phyloP scores from a whole-genome alignment of 2,888 invertebrate genomes.

The Pocota personata region DNA sequence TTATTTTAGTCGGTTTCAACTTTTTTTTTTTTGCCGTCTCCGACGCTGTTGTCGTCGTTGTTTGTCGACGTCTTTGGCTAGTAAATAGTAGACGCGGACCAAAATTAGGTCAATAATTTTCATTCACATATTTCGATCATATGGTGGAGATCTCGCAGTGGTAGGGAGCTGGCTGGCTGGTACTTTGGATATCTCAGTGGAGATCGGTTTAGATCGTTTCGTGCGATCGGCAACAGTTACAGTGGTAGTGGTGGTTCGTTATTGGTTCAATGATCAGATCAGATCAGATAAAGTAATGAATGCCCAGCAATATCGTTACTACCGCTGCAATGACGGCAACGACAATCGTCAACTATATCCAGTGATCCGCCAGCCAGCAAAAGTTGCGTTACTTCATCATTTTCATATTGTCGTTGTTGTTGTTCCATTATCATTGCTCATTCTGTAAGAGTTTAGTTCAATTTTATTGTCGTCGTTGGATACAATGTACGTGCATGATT shows the following conservation, averaged over 20 bases:
- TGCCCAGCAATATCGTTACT: background rate
- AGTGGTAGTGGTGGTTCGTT: constrained; percentile 19
- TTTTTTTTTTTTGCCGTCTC: constrained; percentile 14
- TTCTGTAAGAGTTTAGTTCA: background rate
- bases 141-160: constrained; percentile 51
- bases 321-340: background rate
- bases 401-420: background rate
- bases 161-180: background rate
- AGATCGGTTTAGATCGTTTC: background rate
- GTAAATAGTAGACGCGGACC: constrained; percentile 66
- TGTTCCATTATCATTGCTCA: background rate
- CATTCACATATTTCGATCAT: constrained; percentile 78
- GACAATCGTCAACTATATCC: background rate
- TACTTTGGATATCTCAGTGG: background rate
- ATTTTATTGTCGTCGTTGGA: background rate
- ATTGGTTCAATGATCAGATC: constrained; percentile 36
- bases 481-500: background rate
- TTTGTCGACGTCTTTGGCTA: constrained; percentile 56
- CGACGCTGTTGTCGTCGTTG: constrained; percentile 13
- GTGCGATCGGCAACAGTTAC: background rate
- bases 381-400: background rate
- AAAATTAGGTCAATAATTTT: constrained; percentile 82
- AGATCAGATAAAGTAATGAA: constrained; percentile 28
- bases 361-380: background rate
- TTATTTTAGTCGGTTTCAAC: constrained; percentile 53